Base-by-base conservation (phyloP, 2,113 vertebrate genomes). In the Ancistrus triradiatus region DNA sequence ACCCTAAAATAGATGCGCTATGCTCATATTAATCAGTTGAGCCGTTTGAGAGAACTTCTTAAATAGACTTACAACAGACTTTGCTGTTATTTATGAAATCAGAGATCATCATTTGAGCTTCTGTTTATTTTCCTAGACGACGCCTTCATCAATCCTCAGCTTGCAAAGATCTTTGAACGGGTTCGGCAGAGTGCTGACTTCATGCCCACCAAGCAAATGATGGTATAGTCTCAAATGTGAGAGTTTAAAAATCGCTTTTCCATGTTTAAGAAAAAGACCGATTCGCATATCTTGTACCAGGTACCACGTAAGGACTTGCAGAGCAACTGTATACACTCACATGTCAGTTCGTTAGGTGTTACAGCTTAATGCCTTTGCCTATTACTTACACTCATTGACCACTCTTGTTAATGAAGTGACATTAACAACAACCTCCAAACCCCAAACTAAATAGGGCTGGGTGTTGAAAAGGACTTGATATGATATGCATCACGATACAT, bases 141-240 rank as follows among this genome's bases (percentile, higher is more conserved):
- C 1, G 90, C 92, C 17, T 95, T 97, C 73, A 96, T 97, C 67
- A 96, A 95, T 68, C 93, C 94, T 15, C 90, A 96, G 37, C 80
- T 97, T 77, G 91, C 94, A 75, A 94, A 92, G 86, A 89, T 96
- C 82, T 97, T 97, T 1, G 93, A 96, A 63, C 89, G 94, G 0
- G 93, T 95, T 19, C 85, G 93, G 8, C 93, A 95, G 82, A 96
- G 92, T 1, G 94, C 94, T 0, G 94, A 97, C 80, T 97, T 97
- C 84, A 97, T 97, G 94, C 94, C 94, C 0, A 80, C 91, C 42
- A 93, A 93, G 40, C 94, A 97, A 82, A 92, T 96, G 92, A 91
- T 69, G 90, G 94, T 96, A 74, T 85, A 22, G 67, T 65, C 25
- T 25, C 56, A 74, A 69, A 74, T 69, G 66, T 69, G 72, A 74